A percentile compares a stretch with the other conserved stretches of the same genome.
These are phyloP conservation scores for Delphinus delphis DNA, from an alignment of 2,113 vertebrate species.

Conservation along the genomic window DNA sequence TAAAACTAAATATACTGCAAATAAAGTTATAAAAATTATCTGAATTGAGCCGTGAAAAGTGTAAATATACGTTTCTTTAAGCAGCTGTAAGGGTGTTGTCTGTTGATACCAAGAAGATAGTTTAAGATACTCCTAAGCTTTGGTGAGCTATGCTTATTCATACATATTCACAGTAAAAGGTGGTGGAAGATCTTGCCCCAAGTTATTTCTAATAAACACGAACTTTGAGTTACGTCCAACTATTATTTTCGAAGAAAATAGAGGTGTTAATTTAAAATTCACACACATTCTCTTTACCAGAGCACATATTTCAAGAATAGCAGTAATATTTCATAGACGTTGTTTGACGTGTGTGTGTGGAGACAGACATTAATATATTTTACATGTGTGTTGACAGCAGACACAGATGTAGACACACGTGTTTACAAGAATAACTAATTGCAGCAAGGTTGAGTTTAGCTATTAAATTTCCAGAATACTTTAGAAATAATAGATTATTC, in stretches of 20 bases:
- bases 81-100: neutral
- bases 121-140: neutral
- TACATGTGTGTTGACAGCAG: neutral
- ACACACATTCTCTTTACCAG: neutral
- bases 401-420: neutral
- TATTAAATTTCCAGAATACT: neutral
- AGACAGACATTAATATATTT: neutral
- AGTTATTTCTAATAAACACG: neutral
- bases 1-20: neutral
- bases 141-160: neutral
- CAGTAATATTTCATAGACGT: neutral
- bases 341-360: neutral
- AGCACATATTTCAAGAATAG: neutral
- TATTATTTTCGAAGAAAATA: slow-evolving; percentile 29
- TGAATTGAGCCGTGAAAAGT: neutral
- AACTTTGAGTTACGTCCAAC: neutral
- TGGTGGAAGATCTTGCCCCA: neutral
- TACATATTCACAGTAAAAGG: neutral
- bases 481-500: slow-evolving; percentile 34
- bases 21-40: neutral
- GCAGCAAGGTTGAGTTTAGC: neutral
- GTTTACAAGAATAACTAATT: neutral
- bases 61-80: neutral
- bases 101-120: neutral
- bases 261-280: neutral